phyloP scores from a whole-genome alignment of 2,797 vertebrate species.

The Molossus molossus region DNA sequence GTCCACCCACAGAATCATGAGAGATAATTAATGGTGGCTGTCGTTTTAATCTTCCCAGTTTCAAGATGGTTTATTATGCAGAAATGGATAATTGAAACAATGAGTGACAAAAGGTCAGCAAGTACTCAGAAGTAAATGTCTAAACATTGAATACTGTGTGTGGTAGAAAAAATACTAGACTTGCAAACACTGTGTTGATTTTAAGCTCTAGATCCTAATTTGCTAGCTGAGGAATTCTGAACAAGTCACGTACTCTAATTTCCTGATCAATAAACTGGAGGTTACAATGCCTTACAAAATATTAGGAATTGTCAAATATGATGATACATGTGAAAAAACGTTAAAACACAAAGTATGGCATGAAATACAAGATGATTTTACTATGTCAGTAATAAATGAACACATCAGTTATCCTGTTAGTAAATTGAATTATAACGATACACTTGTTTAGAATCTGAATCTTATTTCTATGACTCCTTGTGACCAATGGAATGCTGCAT shows the following conservation, averaged over 20 bases:
- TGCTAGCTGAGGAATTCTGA: conserved; percentile 16
- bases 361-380: background rate
- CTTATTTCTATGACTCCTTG: background rate
- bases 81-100: background rate
- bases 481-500: too few species aligned
- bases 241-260: background rate
- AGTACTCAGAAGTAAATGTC: background rate
- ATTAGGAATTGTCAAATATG: background rate
- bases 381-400: background rate
- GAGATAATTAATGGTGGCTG: background rate
- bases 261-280: conserved; percentile 1
- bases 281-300: background rate
- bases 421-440: conserved; percentile 10
- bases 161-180: background rate
- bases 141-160: background rate
- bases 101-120: background rate
- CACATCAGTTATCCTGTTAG: background rate
- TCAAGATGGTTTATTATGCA: background rate
- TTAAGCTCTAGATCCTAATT: background rate
- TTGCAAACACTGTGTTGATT: background rate
- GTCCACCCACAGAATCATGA: background rate
- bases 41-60: background rate
- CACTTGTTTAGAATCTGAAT: background rate
- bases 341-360: background rate
- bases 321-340: background rate